phyloP scores from a whole-genome alignment of 2,888 invertebrate genomes.

The Hanleya hanleyi region DNA sequence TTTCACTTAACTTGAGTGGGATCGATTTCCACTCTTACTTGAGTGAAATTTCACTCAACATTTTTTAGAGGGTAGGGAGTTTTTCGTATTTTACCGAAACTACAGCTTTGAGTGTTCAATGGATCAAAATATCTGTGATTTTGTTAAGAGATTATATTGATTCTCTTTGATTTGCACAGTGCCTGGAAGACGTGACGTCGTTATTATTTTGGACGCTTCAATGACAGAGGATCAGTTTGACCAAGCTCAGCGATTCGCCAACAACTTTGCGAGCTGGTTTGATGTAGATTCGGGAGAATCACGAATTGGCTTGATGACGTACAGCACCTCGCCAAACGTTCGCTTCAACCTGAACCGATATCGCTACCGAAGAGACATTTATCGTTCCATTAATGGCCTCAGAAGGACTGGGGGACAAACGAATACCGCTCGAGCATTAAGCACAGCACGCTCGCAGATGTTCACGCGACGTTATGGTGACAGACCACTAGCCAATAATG shows the following conservation, averaged over 20 bases:
- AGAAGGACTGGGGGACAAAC: background rate
- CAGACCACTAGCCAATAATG: slow-evolving; percentile 51
- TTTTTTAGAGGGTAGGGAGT: too few relatives aligned
- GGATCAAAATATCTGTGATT: too few relatives aligned
- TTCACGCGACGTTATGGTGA: slow-evolving; percentile 54
- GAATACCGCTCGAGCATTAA: background rate
- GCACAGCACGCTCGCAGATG: slow-evolving; percentile 37
- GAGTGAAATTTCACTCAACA: too few relatives aligned
- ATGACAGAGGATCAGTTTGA: slow-evolving; percentile 40
- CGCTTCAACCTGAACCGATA: background rate
- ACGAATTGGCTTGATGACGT: slow-evolving; percentile 53
- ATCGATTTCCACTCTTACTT: too few relatives aligned
- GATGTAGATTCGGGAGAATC: slow-evolving; percentile 55
- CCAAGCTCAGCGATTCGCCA: slow-evolving; percentile 48
- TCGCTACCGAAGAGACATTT: background rate
- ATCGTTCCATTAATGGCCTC: background rate
- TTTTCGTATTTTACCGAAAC: too few relatives aligned
- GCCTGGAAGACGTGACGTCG: slow-evolving; percentile 43
- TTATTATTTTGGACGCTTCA: slow-evolving; percentile 47
- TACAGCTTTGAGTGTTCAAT: too few relatives aligned
- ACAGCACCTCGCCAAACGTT: slow-evolving; percentile 31
- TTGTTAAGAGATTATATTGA: too few relatives aligned
- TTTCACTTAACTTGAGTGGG: too few relatives aligned
- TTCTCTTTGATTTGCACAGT: too few relatives aligned
- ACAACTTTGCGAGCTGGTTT: slow-evolving; percentile 43